phyloP scores from a whole-genome alignment of 1,140 invertebrate species.

The Drosophila ambigua region DNA sequence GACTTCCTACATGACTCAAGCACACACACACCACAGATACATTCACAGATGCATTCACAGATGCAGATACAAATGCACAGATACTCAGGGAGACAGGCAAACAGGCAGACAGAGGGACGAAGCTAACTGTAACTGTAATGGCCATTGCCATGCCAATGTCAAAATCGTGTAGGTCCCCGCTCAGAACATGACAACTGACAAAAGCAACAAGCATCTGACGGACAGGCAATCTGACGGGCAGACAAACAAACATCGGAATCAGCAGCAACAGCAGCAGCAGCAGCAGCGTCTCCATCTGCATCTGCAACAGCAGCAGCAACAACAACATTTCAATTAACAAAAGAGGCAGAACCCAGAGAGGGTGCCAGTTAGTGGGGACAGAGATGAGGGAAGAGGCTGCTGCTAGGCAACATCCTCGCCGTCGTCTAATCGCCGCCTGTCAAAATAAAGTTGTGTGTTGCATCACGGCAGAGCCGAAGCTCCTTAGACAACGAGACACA shows the following conservation, averaged over 20 bases:
- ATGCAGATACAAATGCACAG: slow-evolving; percentile 3
- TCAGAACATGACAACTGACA: slow-evolving; percentile 58
- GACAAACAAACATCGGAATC: slow-evolving; percentile 55
- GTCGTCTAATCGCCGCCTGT: slow-evolving; percentile 71
- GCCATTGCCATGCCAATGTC: slow-evolving; percentile 51
- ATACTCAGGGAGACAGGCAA: slow-evolving; percentile 14
- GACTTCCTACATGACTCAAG: slow-evolving; percentile 43
- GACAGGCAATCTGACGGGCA: slow-evolving; percentile 34
- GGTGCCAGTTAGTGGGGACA: background rate
- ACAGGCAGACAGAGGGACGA: slow-evolving; percentile 33
- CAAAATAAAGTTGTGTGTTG: slow-evolving; percentile 64
- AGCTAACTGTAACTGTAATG: slow-evolving; percentile 66
- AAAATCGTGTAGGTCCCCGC: slow-evolving; percentile 62
- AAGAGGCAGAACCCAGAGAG: slow-evolving; percentile 16
- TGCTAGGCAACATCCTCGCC: slow-evolving; percentile 11
- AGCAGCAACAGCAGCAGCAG: slow-evolving; percentile 11
- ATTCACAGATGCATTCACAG: background rate
- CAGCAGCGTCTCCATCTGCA: slow-evolving; percentile 21
- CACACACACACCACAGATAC: background rate
- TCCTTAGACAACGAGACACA: slow-evolving; percentile 5
- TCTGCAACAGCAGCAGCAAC: slow-evolving; percentile 15
- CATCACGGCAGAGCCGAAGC: slow-evolving; percentile 28
- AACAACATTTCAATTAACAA: slow-evolving; percentile 77
- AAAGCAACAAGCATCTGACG: slow-evolving; percentile 58
- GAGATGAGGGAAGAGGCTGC: background rate